Conservation (phyloP, 1,140 invertebrate species). For the Bradynema listronoti region DNA sequence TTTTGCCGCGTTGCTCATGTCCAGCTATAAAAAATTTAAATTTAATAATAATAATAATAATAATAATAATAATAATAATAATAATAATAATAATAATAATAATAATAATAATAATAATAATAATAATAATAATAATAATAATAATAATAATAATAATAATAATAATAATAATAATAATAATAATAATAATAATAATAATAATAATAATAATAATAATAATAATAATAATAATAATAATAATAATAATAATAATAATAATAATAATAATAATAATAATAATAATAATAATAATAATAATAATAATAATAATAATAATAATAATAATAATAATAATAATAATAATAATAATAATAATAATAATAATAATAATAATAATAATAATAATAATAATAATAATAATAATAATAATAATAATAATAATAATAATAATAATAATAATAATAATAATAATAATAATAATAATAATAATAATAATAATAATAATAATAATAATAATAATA, state of each 20-base stretch:
- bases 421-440: neutral
- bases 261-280: neutral
- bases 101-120: neutral
- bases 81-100: neutral
- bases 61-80: neutral
- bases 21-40: conserved; percentile 4
- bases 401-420: no score
- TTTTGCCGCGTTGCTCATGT: conserved; percentile 3
- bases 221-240: neutral
- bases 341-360: no score
- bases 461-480: neutral
- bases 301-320: no score
- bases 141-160: neutral
- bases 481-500: neutral
- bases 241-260: neutral
- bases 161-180: neutral
- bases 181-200: neutral
- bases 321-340: no score
- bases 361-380: no score
- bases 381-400: no score
- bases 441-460: neutral
- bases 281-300: no score
- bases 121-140: neutral
- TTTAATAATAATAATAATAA: neutral
- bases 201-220: neutral